Conservation (phyloP, 2,888 invertebrate genomes). For the Synergus gifuensis region DNA sequence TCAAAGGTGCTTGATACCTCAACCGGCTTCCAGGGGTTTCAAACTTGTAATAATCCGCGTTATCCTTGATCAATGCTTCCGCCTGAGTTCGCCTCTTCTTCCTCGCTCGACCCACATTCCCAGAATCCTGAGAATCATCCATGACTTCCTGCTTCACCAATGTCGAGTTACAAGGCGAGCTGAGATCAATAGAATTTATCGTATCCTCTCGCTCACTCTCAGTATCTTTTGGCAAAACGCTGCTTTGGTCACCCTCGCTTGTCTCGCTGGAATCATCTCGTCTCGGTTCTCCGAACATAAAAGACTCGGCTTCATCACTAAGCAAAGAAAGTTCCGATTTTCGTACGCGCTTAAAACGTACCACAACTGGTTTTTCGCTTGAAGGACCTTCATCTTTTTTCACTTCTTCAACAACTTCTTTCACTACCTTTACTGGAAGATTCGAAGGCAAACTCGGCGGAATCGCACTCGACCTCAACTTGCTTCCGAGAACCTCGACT, state of each 20-base stretch:
- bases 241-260: conserved; percentile 78
- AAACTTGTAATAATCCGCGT: conserved; percentile 81
- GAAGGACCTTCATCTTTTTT: conserved; percentile 69
- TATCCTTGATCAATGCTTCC: conserved; percentile 81
- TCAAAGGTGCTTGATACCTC: conserved; percentile 77
- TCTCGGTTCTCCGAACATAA: conserved; percentile 87
- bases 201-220: conserved; percentile 67
- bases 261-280: conserved; percentile 82
- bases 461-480: conserved; percentile 81
- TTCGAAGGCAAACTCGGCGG: conserved; percentile 58
- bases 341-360: conserved; percentile 87
- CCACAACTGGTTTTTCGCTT: conserved; percentile 81
- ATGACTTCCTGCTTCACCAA: conserved; percentile 67
- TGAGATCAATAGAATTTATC: conserved; percentile 52
- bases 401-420: conserved; percentile 55
- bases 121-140: conserved; percentile 65
- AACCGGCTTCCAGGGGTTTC: conserved; percentile 77
- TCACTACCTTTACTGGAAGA: conserved; percentile 46
- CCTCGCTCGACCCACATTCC: conserved; percentile 63
- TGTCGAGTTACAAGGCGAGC: conserved; percentile 57
- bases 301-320: conserved; percentile 92
- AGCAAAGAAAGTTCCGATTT: conserved; percentile 86
- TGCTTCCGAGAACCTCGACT: conserved; percentile 85
- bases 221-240: conserved; percentile 72
- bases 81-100: conserved; percentile 80